These are phyloP conservation scores for Anarsia innoxiella DNA, from an alignment of 2,888 invertebrate species.

Conservation along the genomic window DNA sequence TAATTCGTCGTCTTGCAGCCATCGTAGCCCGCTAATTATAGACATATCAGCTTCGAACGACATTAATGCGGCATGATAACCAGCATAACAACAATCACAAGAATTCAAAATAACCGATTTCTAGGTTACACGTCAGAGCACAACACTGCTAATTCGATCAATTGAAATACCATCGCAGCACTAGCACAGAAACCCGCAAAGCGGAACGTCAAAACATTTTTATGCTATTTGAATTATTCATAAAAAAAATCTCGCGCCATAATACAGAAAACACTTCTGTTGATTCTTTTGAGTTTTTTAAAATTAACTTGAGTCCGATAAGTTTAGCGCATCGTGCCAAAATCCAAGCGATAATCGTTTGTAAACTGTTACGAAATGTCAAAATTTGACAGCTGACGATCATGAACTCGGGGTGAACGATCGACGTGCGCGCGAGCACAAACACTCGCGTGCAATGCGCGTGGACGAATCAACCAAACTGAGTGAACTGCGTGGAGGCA, in stretches of 20 bases:
- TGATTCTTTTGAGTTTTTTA: slow-evolving; percentile 18
- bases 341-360: slow-evolving; percentile 30
- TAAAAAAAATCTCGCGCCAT: slow-evolving; percentile 39
- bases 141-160: slow-evolving; percentile 31
- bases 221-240: slow-evolving; percentile 35
- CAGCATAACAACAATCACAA: slow-evolving; percentile 45
- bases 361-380: slow-evolving; percentile 49
- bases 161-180: slow-evolving; percentile 46
- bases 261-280: slow-evolving; percentile 22
- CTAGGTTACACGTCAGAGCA: slow-evolving; percentile 35
- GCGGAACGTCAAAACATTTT: slow-evolving; percentile 42
- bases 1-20: slow-evolving; percentile 68
- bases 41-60: slow-evolving; percentile 68
- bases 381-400: slow-evolving; percentile 63
- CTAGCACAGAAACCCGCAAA: slow-evolving; percentile 38
- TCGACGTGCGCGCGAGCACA: slow-evolving; percentile 38
- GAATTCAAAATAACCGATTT: slow-evolving; percentile 32
- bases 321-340: slow-evolving; percentile 30
- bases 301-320: slow-evolving; percentile 8
- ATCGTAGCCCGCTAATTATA: slow-evolving; percentile 67
- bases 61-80: slow-evolving; percentile 62
- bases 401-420: slow-evolving; percentile 47
- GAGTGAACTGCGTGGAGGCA: slow-evolving; percentile 19
- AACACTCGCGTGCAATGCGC: slow-evolving; percentile 41
- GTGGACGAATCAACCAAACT: slow-evolving; percentile 51